These are phyloP conservation scores for Darevskia mixta DNA, from an alignment of 2,797 vertebrate genomes.

Conservation along the genomic window DNA sequence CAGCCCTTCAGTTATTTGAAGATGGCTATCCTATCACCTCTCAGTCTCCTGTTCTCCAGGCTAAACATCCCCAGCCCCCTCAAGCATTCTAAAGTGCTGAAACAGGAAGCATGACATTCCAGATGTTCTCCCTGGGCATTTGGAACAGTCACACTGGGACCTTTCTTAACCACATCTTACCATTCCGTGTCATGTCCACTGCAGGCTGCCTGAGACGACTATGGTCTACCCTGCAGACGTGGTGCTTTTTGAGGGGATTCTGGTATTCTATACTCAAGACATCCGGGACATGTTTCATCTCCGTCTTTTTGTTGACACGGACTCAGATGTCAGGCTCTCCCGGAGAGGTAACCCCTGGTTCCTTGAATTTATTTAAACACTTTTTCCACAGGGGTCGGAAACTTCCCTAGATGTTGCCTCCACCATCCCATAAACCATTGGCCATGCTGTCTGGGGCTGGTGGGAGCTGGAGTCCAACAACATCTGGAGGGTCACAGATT, in stretches of 20 bases:
- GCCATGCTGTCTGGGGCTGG: not conserved
- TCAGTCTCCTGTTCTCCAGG: too few relatives aligned
- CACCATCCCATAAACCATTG: too few relatives aligned
- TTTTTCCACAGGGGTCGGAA: too few relatives aligned
- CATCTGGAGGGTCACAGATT: not conserved
- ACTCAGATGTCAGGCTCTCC: slow-evolving; percentile 94
- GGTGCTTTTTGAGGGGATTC: slow-evolving; percentile 95
- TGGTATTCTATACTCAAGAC: slow-evolving; percentile 94
- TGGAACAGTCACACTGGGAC: too few relatives aligned
- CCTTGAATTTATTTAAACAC: rapidly evolving
- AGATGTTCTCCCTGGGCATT: too few relatives aligned
- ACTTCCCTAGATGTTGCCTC: too few relatives aligned
- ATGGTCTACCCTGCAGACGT: slow-evolving; percentile 94
- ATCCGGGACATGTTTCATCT: slow-evolving; percentile 98
- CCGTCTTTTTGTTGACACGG: slow-evolving; percentile 97
- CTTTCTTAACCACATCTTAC: not conserved
- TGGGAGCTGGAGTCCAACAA: not conserved
- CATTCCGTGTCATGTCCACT: not conserved
- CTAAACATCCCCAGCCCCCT: too few relatives aligned
- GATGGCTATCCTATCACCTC: too few relatives aligned
- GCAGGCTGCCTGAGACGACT: slow-evolving; percentile 88
- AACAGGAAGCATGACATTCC: not conserved
- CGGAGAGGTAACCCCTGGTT: slow-evolving; percentile 82
- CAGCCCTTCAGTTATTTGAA: too few relatives aligned
- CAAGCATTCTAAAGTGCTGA: too few relatives aligned